Conservation (phyloP, 2,888 invertebrate genomes). For the Cetonia aurata region DNA sequence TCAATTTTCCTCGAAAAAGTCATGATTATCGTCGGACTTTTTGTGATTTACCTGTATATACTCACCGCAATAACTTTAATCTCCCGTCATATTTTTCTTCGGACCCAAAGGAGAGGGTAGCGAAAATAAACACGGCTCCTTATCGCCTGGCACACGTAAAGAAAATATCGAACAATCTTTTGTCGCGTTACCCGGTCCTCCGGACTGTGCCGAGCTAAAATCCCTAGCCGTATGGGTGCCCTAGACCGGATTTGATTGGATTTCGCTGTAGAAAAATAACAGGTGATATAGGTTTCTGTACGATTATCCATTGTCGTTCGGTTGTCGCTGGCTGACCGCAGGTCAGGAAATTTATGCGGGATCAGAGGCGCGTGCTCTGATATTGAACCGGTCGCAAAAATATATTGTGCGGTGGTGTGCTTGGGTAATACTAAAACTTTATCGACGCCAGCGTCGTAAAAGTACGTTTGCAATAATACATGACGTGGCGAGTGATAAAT, state of each 20-base stretch:
- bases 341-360: constrained; percentile 36
- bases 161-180: no score
- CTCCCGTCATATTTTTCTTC: no score
- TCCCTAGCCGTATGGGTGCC: constrained; percentile 5
- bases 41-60: no score
- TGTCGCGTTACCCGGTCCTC: no score
- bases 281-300: constrained; percentile 37
- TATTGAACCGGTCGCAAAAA: constrained; percentile 37
- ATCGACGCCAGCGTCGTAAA: constrained; percentile 23
- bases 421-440: constrained; percentile 29
- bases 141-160: no score
- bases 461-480: constrained; percentile 24
- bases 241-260: constrained; percentile 13
- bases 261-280: constrained; percentile 26
- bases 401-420: constrained; percentile 6
- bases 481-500: constrained; percentile 19
- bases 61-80: no score
- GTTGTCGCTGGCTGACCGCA: constrained; percentile 19
- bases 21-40: no score
- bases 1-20: no score
- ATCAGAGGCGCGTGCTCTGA: constrained; percentile 14
- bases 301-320: constrained; percentile 26
- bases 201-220: background rate
- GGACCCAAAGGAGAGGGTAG: no score
- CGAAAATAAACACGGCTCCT: no score